Base-by-base conservation (phyloP, 1,140 invertebrate genomes). In the Stenopsyche tienmushanensis region DNA sequence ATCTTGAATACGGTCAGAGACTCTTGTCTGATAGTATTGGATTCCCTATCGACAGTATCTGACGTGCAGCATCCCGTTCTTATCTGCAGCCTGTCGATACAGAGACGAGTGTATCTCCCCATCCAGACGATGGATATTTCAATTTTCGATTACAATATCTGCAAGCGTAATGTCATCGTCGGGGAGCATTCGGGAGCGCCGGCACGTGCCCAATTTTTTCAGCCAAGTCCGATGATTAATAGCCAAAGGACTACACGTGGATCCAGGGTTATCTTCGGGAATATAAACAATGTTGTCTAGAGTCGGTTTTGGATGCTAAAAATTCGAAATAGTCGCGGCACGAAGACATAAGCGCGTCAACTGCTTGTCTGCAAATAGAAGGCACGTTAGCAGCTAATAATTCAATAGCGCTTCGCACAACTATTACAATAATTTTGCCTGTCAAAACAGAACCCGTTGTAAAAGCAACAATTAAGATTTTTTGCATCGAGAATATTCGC, bases 341-440 rank as follows among this genome's bases (percentile, higher is more conserved):
- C 50, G 57, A 58, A 54, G 54, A 58, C 47, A 57, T 65, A 18
- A 66, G 39, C 64, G 57, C 64, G 50, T 60, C 34, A 53, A 60
- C 47, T 23, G 50, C 18, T 49, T n/a, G 53, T 18, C 59, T 58
- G 18, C 44, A 52, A 67, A 67, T 63, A 67, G 55, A 68, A 55
- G 42, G 10, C 53, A 17, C 66, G 62, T 55, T 66, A 64, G 59
- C 66, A 57, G 66, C 49, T 52, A 68, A 68, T 68, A 55, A 68
- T 68, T 68, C 66, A 68, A 64, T 68, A 68, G 57, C 62, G 59
- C 55, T 55, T 64, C 60, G 44, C 62, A 47, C 26, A 17, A 55
- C 62, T 44, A 68, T 68, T 63, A 59, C 58, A 63, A 68, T 68
- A 68, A 68, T 68, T 68, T 68, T 42, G 13, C 42, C 41, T 64